These are phyloP conservation scores for Enteromius anoplus DNA, from an alignment of 2,797 vertebrate species.

Conservation along the genomic window DNA sequence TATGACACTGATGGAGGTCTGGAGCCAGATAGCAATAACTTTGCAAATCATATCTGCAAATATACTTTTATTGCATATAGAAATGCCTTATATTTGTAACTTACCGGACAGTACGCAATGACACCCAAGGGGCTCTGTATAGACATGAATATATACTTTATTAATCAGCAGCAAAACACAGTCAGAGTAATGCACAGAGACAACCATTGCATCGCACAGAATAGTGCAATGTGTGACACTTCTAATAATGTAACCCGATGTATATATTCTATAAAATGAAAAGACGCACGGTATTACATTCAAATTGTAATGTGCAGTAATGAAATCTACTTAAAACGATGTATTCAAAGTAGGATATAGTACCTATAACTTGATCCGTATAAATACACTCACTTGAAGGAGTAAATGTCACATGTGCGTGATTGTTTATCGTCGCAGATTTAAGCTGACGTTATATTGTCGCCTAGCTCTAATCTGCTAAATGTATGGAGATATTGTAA, in stretches of 20 bases:
- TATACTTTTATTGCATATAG: background rate
- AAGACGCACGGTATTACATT: background rate
- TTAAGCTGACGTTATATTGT: no score
- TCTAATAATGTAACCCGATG: background rate
- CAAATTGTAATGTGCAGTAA: no score
- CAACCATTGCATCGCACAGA: background rate
- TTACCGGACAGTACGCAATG: background rate
- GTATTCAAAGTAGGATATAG: background rate
- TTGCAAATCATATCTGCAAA: background rate
- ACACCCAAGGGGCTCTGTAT: background rate
- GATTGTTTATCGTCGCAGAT: background rate
- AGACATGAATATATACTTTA: background rate
- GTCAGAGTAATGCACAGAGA: background rate
- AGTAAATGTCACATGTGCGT: background rate
- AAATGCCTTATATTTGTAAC: no score
- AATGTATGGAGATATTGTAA: background rate
- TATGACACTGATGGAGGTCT: constrained; percentile 53
- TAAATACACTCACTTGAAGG: background rate
- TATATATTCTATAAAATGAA: background rate
- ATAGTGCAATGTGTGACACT: background rate
- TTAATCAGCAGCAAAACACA: background rate
- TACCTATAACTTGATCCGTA: background rate
- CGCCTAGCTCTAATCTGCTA: background rate
- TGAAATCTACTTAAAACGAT: background rate
- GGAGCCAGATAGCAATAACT: background rate